Percentiles rank a stretch among this genome's conserved stretches.
Evolutionary conservation across 1,140 invertebrate genomes (phyloP).

Genomic region (Cryptotermes secundus): DNA sequence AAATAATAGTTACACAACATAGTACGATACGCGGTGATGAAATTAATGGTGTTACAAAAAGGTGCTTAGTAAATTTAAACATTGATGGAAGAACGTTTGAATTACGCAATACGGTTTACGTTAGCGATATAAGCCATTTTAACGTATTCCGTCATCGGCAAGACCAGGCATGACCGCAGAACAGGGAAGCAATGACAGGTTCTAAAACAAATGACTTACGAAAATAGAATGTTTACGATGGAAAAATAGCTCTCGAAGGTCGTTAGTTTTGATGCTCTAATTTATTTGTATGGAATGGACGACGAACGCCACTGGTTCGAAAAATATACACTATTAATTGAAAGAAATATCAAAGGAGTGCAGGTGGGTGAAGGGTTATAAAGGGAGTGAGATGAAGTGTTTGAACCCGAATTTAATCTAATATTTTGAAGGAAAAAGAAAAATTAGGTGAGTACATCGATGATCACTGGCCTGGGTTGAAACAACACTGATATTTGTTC

Average conservation of each 20-base stretch:
- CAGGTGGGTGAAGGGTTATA: slow-evolving; percentile 1
- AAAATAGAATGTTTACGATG: background rate
- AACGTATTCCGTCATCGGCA: no score
- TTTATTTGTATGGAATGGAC: background rate
- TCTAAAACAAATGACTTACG: background rate
- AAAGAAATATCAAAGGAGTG: slow-evolving; percentile 35
- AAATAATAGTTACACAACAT: no score
- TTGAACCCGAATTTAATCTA: background rate
- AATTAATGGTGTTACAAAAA: no score
- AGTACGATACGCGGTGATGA: no score
- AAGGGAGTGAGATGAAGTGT: background rate
- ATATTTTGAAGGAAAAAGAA: background rate
- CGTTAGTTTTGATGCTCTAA: background rate
- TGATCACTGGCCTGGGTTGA: background rate
- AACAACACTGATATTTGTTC: background rate
- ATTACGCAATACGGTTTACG: no score
- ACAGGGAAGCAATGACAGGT: background rate
- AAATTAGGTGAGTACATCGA: background rate
- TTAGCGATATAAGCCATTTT: no score
- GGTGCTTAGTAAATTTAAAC: no score
- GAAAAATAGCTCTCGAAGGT: background rate
- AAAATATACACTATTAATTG: slow-evolving; percentile 28
- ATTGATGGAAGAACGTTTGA: no score
- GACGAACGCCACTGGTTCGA: slow-evolving; percentile 30
- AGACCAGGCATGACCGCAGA: no score